phyloP scores from a whole-genome alignment of 1,140 invertebrate genomes.

The Riptortus pedestris region DNA sequence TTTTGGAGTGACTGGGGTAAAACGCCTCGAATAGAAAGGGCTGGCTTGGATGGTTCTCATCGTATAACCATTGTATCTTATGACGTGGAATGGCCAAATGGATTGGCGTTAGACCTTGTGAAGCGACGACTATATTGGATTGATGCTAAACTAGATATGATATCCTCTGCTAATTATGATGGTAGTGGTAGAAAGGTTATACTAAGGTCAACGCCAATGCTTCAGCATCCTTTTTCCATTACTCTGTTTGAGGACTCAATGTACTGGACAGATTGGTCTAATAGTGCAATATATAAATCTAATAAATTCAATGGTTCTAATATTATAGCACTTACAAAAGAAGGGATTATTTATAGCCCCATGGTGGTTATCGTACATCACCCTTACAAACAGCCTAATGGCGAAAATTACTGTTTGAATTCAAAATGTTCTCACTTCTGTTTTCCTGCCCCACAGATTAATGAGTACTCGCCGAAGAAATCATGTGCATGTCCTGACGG shows the following conservation, averaged over 20 bases:
- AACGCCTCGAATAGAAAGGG: conserved; percentile 78
- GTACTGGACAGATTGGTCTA: conserved; percentile 96
- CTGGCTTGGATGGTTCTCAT: conserved; percentile 89
- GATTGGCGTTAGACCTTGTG: conserved; percentile 78
- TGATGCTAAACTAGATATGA: conserved; percentile 83
- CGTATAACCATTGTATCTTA: conserved; percentile 73
- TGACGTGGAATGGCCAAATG: conserved; percentile 93
- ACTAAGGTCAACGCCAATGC: conserved; percentile 55
- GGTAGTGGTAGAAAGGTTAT: conserved; percentile 59
- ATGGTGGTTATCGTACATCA: conserved; percentile 95
- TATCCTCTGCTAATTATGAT: conserved; percentile 78
- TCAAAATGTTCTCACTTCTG: conserved; percentile 84
- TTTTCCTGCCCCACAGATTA: conserved; percentile 70
- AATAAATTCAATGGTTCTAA: conserved; percentile 89
- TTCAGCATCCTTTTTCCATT: conserved; percentile 86
- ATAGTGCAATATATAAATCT: conserved; percentile 79
- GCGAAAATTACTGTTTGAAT: conserved; percentile 80
- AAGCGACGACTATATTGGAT: conserved; percentile 83
- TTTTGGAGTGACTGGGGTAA: conserved; percentile 96
- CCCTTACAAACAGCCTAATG: conserved; percentile 81
- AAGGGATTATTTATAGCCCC: conserved; percentile 68
- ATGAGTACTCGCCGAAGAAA: conserved; percentile 57
- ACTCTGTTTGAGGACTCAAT: conserved; percentile 86
- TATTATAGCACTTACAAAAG: conserved; percentile 58
- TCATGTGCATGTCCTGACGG: conserved; percentile 82